Base-by-base conservation (phyloP, 2,797 vertebrate genomes). In the Columba guinea region DNA sequence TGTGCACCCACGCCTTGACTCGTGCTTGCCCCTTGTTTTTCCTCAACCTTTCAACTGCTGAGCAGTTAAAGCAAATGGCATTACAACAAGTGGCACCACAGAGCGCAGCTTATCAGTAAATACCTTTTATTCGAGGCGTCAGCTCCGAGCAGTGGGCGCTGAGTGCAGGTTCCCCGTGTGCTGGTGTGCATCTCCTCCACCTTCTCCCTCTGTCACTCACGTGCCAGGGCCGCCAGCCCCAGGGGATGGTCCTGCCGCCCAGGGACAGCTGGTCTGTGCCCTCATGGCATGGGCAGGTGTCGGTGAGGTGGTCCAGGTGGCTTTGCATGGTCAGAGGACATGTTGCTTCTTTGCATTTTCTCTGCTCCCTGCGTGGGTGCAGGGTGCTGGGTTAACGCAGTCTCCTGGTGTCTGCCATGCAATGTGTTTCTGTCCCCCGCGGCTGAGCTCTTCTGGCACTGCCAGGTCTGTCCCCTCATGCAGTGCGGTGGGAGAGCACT, bases 161-260 rank as follows among this genome's bases (percentile, higher is more conserved):
- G 44, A 34, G 0, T 28, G 30, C 0, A 0, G 13, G 34, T 76
- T n/a, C 37, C 34, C 18, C 23, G 48, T 2, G 2, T 16, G 1
- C 30, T 2, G 12, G 5, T 10, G 11, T 19, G 62, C 4, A 0
- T 48, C 62, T 39, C 4, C 69, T 60, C 51, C 77, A 34, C 28
- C 18, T n/a, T 77, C 13, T 41, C 44, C 24, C 30, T 41, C 24
- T 21, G 49, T 32, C 21, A 44, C 48, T 53, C 35, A 19, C 4
- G 1, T 4, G 13, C 1, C 0, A 4, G 39, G 16, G 20, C 22
- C 37, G 26, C 19, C 30, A 13, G 51, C 14, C 65, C 44, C 17
- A 0, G 0, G 21, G 39, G n/a, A 19, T 56, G 70, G 34, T 59
- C 52, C 58, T 59, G 79, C 14, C 30, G 2, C 20, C 56, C 32